Percentiles rank a stretch among this genome's conserved stretches.
Evolutionary conservation across 2,113 vertebrate genomes (phyloP).

Genomic region (Triplophysa rosa): DNA sequence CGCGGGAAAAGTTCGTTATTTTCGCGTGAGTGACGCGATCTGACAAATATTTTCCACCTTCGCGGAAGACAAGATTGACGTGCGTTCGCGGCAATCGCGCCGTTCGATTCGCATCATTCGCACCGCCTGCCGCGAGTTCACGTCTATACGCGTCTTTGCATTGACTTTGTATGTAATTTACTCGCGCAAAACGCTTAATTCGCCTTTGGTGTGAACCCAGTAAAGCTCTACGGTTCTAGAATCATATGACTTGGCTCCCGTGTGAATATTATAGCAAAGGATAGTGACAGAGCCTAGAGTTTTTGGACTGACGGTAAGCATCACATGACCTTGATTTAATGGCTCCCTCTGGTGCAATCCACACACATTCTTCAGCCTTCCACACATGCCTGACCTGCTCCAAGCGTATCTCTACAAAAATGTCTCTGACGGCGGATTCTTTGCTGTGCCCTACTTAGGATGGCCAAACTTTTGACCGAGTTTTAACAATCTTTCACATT

Average conservation of each 20-base stretch:
- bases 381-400: constrained; percentile 40
- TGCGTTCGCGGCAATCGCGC: too few species aligned
- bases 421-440: background rate
- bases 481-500: background rate
- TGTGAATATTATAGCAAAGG: background rate
- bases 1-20: too few species aligned
- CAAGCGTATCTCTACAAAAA: background rate
- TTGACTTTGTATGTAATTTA: too few species aligned
- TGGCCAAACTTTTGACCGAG: background rate
- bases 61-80: too few species aligned
- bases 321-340: constrained; percentile 33
- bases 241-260: background rate
- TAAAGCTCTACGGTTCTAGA: too few species aligned
- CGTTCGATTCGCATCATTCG: too few species aligned
- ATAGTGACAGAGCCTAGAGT: constrained; percentile 11
- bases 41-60: too few species aligned
- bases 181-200: too few species aligned
- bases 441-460: constrained; percentile 21
- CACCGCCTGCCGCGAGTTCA: too few species aligned
- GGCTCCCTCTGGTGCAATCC: constrained; percentile 27
- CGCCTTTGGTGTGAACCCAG: too few species aligned
- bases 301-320: constrained; percentile 17
- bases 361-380: constrained; percentile 30
- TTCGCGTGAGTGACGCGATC: too few species aligned
- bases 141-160: too few species aligned